These are phyloP conservation scores for Ypsolopha sequella DNA, from an alignment of 2,888 invertebrate species.

Conservation along the genomic window DNA sequence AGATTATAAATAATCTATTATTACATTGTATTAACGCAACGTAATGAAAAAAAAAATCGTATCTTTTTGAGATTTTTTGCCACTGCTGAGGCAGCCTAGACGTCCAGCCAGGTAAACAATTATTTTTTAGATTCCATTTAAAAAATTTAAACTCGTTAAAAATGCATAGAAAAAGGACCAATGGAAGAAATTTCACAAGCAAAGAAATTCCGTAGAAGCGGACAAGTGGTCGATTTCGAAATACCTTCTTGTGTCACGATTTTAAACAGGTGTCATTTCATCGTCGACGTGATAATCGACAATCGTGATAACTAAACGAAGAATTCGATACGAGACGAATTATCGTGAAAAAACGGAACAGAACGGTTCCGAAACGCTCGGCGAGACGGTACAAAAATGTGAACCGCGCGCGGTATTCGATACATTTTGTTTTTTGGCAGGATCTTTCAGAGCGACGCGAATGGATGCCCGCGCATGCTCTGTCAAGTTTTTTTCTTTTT, in stretches of 20 bases:
- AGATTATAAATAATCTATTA: no score
- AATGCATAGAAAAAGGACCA: no score
- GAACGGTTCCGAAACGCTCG: conserved; percentile 28
- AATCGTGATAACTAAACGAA: conserved; percentile 46
- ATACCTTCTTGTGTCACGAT: conserved; percentile 1
- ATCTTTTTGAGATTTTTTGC: no score
- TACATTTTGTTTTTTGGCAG: conserved; percentile 55
- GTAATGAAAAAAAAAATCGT: no score
- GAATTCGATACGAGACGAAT: conserved; percentile 44
- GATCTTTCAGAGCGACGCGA: conserved; percentile 18
- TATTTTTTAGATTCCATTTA: no score
- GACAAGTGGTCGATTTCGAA: background rate
- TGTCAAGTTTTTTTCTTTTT: background rate
- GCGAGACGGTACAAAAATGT: conserved; percentile 36
- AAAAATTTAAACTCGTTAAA: no score
- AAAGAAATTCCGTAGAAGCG: no score
- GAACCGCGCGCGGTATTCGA: conserved; percentile 41
- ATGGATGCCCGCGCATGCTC: conserved; percentile 56
- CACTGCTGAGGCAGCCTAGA: no score
- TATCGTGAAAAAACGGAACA: conserved; percentile 38
- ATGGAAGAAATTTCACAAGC: no score
- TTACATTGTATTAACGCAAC: no score
- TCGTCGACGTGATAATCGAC: conserved; percentile 12
- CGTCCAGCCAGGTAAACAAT: no score
- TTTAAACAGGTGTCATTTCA: conserved; percentile 6